Base-by-base conservation (phyloP, 1,140 invertebrate species). In the Eufriesea mexicana region DNA sequence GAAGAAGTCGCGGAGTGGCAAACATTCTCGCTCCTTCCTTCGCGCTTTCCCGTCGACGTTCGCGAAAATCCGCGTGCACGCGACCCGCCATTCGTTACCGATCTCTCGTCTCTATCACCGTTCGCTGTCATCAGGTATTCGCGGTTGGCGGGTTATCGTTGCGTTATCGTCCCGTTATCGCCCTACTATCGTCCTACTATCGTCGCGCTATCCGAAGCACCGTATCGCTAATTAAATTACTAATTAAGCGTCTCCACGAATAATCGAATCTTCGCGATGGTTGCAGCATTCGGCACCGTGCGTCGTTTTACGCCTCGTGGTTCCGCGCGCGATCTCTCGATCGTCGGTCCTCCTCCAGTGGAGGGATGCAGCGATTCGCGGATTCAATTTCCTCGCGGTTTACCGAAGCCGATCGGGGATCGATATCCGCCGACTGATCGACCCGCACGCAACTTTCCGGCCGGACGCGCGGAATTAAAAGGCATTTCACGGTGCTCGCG, bases 1-100 rank as follows among this genome's bases (percentile, higher is more conserved):
- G 82, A 84, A 86, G 84, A 70, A 84, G 84, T 84, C 80, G 78
- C 73, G 73, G 79, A 78, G 25, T 64, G 74, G 71, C 82, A 61
- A 75, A 68, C 72, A 59, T 70, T 62, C 47, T 0, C 51, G 23
- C 47, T 72, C 45, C 61, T 47, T 6, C n/a, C 14, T 4, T 5
- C 25, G 54, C 12, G 25, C 49, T 47, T 54, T 45, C 28, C 51
- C 28, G 42, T 20, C 9, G 28, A 42, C 28, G 14, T 16, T 28
- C 14, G 35, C 64, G 59, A 25, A 42, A 64, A 64, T 42, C 1
- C 2, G 16, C 35, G 7, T 18, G 8, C 49, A n/a, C 25, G 25
- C 35, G 20, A 42, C 62, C 62, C 23, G 62, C 18, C 10, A 35
- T 20, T 16, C 62, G 8, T 35, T 20, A 2, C 4, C 35, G 28